Conservation (phyloP, 2,888 invertebrate species). For the Agrotis segetum region DNA sequence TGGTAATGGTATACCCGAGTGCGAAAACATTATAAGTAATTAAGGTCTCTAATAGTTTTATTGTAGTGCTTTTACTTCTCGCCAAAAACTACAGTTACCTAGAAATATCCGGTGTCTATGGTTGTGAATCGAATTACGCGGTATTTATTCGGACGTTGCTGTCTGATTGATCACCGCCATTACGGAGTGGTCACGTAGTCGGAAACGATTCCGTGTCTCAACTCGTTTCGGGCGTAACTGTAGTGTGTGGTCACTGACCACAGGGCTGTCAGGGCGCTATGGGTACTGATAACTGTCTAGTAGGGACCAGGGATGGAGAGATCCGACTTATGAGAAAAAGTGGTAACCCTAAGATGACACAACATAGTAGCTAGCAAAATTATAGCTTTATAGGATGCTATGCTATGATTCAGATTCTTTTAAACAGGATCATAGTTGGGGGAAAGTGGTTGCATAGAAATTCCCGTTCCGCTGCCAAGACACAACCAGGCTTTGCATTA, state of each 20-base stretch:
- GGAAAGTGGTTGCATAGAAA: neutral
- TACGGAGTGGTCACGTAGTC: slow-evolving; percentile 62
- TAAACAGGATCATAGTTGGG: neutral
- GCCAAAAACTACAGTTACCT: slow-evolving; percentile 57
- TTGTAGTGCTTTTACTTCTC: slow-evolving; percentile 32
- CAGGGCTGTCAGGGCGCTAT: slow-evolving; percentile 57
- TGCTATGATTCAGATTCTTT: neutral
- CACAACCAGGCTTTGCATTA: neutral
- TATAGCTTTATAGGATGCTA: neutral
- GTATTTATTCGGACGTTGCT: slow-evolving; percentile 58
- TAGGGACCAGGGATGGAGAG: slow-evolving; percentile 3
- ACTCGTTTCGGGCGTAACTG: slow-evolving; percentile 62
- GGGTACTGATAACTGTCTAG: slow-evolving; percentile 21
- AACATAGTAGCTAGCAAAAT: neutral
- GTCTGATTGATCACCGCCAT: slow-evolving; percentile 61
- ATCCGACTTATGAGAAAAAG: neutral
- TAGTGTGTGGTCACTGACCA: slow-evolving; percentile 66
- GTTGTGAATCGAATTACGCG: slow-evolving; percentile 55
- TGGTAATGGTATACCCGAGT: slow-evolving; percentile 32
- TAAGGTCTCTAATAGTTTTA: slow-evolving; percentile 24
- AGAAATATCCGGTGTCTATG: slow-evolving; percentile 53
- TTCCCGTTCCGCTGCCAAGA: neutral
- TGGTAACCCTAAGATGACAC: neutral
- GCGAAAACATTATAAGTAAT: slow-evolving; percentile 31
- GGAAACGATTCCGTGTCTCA: slow-evolving; percentile 63